Percentiles rank a stretch among this genome's conserved stretches.
Conservation (phyloP, 2,113 vertebrate species). For the Cyanistes caeruleus region DNA sequence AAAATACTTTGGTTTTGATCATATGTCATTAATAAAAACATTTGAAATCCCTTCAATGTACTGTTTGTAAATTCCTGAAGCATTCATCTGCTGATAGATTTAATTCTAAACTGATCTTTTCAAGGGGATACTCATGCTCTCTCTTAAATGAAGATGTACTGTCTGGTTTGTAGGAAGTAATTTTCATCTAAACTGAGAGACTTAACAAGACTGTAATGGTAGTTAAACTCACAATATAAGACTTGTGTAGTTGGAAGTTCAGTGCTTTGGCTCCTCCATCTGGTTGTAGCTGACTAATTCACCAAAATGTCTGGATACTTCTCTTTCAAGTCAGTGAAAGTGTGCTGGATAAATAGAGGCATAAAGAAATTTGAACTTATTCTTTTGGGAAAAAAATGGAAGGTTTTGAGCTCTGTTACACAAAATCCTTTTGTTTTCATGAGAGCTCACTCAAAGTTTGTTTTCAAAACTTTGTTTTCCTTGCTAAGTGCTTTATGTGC, state of each 20-base stretch:
- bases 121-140: not conserved
- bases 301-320: not conserved
- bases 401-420: not conserved
- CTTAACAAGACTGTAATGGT: not conserved
- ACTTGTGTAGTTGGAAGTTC: not conserved
- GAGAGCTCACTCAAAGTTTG: not conserved
- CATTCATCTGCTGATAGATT: not conserved
- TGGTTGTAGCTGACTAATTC: conserved; percentile 22
- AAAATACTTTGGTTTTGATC: not conserved
- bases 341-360: not conserved
- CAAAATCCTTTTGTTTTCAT: not conserved
- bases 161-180: not conserved
- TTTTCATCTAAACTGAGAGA: not conserved
- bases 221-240: not conserved
- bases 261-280: conserved; percentile 57
- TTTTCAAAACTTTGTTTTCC: not conserved
- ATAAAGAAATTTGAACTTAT: not conserved
- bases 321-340: not conserved
- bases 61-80: not conserved
- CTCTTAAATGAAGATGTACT: not conserved
- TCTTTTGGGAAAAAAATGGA: not conserved
- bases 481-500: not conserved
- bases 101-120: not conserved
- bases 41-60: not conserved
- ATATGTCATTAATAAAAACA: not conserved